phyloP scores from a whole-genome alignment of 2,797 vertebrate genomes.

The Momotus momota region DNA sequence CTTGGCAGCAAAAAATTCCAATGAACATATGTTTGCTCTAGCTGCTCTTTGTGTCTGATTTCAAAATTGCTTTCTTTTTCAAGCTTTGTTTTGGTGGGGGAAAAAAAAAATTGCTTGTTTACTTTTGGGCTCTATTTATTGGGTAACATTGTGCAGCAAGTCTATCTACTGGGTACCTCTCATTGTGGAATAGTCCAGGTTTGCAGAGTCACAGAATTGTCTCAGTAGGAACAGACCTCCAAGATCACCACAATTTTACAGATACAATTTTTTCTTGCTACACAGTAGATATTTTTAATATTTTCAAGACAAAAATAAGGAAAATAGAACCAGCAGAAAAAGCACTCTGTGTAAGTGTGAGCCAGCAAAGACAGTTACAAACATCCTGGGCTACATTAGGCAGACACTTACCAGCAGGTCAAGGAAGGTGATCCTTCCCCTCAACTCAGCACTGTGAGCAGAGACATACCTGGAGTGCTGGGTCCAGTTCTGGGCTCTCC shows the following conservation, averaged over 20 bases:
- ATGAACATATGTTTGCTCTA: not conserved
- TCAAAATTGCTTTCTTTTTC: not conserved
- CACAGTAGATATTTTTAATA: not conserved
- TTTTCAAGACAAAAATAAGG: not conserved
- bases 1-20: not conserved
- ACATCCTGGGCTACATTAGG: not conserved
- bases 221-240: too few species aligned
- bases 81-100: not conserved
- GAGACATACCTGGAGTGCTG: not conserved
- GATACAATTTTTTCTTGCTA: not conserved
- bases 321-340: not conserved
- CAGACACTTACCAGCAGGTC: not conserved
- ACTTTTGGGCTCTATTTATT: not conserved
- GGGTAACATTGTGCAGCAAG: not conserved
- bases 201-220: too few species aligned
- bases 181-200: not conserved
- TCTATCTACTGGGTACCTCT: not conserved
- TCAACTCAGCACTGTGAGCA: accelerated
- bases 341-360: not conserved
- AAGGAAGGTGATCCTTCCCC: not conserved
- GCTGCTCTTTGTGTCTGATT: not conserved
- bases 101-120: not conserved
- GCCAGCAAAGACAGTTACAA: accelerated
- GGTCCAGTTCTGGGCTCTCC: not conserved
- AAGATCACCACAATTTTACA: not conserved